A percentile compares a stretch with the other conserved stretches of the same genome.
Evolutionary conservation across 2,113 vertebrate genomes (phyloP).

Genomic region (Urocynchramus pylzowi): DNA sequence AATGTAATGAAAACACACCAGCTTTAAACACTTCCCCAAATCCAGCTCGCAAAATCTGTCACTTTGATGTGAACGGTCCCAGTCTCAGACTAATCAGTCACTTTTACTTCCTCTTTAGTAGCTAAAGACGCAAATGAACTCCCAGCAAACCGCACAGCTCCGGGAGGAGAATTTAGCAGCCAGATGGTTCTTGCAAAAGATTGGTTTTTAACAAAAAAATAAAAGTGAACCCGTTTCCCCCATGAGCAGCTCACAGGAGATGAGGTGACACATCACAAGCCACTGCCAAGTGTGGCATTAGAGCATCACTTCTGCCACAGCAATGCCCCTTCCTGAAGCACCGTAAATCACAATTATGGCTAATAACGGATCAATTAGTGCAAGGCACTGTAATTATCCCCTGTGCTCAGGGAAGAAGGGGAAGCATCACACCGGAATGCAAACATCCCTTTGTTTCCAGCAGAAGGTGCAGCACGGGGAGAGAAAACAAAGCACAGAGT

Average conservation of each 20-base stretch:
- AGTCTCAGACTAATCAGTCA: slow-evolving; percentile 50
- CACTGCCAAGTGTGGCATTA: neutral
- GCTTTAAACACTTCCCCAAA: slow-evolving; percentile 43
- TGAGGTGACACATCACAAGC: neutral
- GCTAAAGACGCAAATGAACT: slow-evolving; percentile 59
- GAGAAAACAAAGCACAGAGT: neutral
- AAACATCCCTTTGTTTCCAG: slow-evolving; percentile 17
- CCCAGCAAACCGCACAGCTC: slow-evolving; percentile 31
- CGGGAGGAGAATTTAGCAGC: slow-evolving; percentile 20
- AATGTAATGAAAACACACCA: slow-evolving; percentile 33
- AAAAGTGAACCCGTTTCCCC: neutral
- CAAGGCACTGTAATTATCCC: neutral
- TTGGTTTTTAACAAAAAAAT: neutral
- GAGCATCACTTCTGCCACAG: neutral
- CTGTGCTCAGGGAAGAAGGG: neutral
- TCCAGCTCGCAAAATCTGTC: slow-evolving; percentile 44
- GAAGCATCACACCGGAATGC: neutral
- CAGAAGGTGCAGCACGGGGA: neutral
- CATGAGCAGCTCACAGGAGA: neutral
- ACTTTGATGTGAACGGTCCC: slow-evolving; percentile 45
- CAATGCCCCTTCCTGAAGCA: neutral
- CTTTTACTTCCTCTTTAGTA: slow-evolving; percentile 52
- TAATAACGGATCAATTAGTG: slow-evolving; percentile 9
- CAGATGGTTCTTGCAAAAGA: slow-evolving; percentile 53
- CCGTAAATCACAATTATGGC: neutral